Evolutionary conservation across 1,140 invertebrate species (phyloP), one percentile per base, ranked within the genome.

Genomic region (Orussus abietinus): DNA sequence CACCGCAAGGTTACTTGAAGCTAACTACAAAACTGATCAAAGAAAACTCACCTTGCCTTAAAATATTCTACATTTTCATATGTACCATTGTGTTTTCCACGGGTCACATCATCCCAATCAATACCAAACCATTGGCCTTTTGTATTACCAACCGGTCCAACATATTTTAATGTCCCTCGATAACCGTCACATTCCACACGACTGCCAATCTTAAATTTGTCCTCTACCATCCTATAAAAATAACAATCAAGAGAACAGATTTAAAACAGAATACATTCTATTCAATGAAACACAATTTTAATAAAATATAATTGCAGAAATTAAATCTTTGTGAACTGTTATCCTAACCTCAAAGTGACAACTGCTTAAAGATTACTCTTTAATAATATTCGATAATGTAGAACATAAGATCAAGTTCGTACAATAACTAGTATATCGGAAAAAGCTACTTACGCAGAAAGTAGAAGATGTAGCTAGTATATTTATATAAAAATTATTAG

Each of bases 1-100:
- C n/a, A n/a, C n/a, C n/a, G n/a, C n/a, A n/a, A n/a, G n/a, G n/a
- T n/a, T n/a, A n/a, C n/a, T n/a, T n/a, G n/a, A n/a, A n/a, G n/a
- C n/a, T n/a, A n/a, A n/a, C n/a, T n/a, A n/a, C n/a, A n/a, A n/a
- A n/a, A 39, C 19, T 47, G 39, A 33, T 41, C 11, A 25, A 49
- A 42, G 20, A 26, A 18, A 41, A 53, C 40, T 67, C 75, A 87
- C 80, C 77, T 80, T 3, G 90, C 84, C 59, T 80, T 77, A 64
- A 96, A 96, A 69, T 95, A 96, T 53, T 81, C 76, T 30, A 82
- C 70, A 31, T 84, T 86, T 51, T 92, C 80, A 39, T 93, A 79
- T 20, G 76, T 81, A 1, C 93, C 93, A 79, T 92, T 82, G 62
- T 98, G 93, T 68, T 94, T 95, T 7, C 93, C 93, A 57, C 92